Evolutionary conservation across 2,888 invertebrate genomes (phyloP).

Genomic region (Mesorhabditis belari): DNA sequence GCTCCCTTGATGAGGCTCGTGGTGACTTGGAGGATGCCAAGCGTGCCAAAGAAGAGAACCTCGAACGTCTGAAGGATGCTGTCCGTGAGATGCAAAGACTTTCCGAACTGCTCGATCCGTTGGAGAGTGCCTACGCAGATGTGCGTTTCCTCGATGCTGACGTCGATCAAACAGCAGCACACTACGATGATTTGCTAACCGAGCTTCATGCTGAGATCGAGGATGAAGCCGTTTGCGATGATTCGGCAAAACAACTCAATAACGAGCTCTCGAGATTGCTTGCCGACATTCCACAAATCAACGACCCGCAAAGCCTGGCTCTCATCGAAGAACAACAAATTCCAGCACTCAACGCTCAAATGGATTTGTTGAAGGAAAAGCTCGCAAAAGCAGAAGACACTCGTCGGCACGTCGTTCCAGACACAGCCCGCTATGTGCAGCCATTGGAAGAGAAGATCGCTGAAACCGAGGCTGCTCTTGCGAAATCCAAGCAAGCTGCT

Average conservation of each 20-base stretch:
- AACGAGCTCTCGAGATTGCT: conserved; percentile 16
- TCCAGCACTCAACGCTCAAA: conserved; percentile 24
- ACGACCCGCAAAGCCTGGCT: too few species aligned
- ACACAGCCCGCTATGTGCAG: conserved; percentile 9
- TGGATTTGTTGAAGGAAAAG: conserved; percentile 18
- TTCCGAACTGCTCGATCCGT: too few species aligned
- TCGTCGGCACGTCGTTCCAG: conserved; percentile 18
- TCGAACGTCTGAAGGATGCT: too few species aligned
- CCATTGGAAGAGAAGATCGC: conserved; percentile 15
- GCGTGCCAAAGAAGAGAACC: conserved; percentile 35
- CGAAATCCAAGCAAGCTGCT: conserved; percentile 14
- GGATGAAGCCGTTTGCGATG: conserved; percentile 23
- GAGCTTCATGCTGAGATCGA: conserved; percentile 21
- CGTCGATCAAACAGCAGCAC: conserved; percentile 30
- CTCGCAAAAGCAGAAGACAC: conserved; percentile 13
- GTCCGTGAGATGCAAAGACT: too few species aligned
- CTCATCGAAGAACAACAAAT: conserved; percentile 5
- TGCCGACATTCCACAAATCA: conserved; percentile 9
- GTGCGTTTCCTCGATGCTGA: conserved; percentile 43
- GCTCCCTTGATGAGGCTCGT: too few species aligned
- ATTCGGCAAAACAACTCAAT: conserved; percentile 23
- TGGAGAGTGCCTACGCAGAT: too few species aligned
- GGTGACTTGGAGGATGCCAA: conserved; percentile 23
- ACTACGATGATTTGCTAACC: conserved; percentile 27
- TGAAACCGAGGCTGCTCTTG: conserved; percentile 15